Evolutionary conservation across 2,113 vertebrate species (phyloP).

Genomic region (Tetrax tetrax): DNA sequence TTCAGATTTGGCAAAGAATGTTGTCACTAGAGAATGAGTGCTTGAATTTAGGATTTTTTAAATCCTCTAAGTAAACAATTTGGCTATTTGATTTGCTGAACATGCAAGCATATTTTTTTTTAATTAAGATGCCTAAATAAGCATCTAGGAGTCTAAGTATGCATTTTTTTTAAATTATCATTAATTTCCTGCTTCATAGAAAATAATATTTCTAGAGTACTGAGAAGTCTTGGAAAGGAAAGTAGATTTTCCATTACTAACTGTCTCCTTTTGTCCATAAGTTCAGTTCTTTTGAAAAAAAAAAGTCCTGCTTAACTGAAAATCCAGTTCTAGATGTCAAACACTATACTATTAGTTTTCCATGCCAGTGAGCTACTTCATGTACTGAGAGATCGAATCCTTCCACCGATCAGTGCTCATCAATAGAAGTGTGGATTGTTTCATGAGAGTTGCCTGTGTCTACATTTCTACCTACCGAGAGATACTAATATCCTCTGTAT

Average conservation of each 20-base stretch:
- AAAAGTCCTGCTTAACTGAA: not conserved
- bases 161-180: not conserved
- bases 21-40: not conserved
- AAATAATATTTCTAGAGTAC: not conserved
- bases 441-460: not conserved
- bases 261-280: not conserved
- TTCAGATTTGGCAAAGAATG: not conserved
- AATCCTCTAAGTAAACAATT: not conserved
- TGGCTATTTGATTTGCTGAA: not conserved
- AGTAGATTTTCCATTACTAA: not conserved
- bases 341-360: not conserved
- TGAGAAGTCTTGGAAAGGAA: not conserved
- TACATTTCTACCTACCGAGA: not conserved
- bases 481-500: not conserved
- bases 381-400: not conserved
- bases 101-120: not conserved
- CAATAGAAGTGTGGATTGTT: not conserved
- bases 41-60: not conserved
- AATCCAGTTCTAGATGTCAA: not conserved
- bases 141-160: not conserved
- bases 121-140: not conserved
- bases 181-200: not conserved
- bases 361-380: not conserved
- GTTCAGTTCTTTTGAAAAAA: not conserved
- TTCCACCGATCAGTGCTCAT: not conserved